Base-by-base conservation (phyloP, 2,113 vertebrate genomes). In the Triplophysa tibetana region DNA sequence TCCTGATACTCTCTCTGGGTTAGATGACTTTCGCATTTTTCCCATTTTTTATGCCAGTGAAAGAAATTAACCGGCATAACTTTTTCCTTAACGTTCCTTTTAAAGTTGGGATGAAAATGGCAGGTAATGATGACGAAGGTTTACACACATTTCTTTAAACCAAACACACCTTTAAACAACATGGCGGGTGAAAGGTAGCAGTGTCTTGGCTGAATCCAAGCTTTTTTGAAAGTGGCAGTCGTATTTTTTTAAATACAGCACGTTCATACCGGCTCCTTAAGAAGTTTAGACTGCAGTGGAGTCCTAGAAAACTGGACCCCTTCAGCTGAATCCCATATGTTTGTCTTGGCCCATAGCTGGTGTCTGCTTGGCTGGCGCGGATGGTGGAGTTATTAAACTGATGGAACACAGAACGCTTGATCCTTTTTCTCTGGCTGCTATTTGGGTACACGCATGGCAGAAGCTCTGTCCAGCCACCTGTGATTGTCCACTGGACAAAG, bases 81-180 rank as follows among this genome's bases (percentile, higher is more conserved):
- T 81, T 85, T 81, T 29, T 80, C 68, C 69, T 77, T 54, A 87
- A 88, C 86, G 66, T 89, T 85, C 77, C 85, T 88, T 85, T 87
- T 90, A 83, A 88, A 89, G 85, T 82, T 70, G 78, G 83, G 88
- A 89, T 91, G 88, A 92, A 93, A 93, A 93, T 90, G 82, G 89
- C 94, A 95, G 95, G 94, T 95, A 92, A 93, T 84, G 82, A 92
- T 98, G 96, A 98, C 95, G 96, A 95, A 96, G 93, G 94, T 92
- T 92, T 89, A 91, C 91, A 91, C 92, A 90, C 88, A 93, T 93
- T 94, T 88, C 85, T 87, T 88, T 38, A 38, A 92, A 86, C 92
- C 86, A 91, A 94, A 92, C 93, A 94, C 94, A 93, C 95, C 95
- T 96, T 97, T 90, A 92, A 90, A 94, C 89, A 96, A 96, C 93